These are phyloP conservation scores for Lepus americanus DNA, from an alignment of 2,113 vertebrate species.

Conservation along the genomic window DNA sequence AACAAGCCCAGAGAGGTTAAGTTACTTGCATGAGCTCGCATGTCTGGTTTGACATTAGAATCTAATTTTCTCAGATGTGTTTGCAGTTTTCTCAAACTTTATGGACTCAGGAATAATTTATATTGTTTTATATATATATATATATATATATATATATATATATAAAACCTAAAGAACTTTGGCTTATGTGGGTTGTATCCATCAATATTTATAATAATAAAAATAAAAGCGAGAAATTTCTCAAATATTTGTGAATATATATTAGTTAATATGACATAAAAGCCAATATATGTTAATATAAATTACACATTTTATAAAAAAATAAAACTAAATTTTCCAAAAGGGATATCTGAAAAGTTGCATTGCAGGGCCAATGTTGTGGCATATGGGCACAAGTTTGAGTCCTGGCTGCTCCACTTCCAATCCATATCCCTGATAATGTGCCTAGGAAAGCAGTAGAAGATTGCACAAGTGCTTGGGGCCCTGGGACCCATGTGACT, in stretches of 20 bases:
- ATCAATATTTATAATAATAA: not conserved
- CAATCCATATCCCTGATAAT: too few relatives aligned
- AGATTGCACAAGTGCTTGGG: too few relatives aligned
- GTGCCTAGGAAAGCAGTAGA: too few relatives aligned
- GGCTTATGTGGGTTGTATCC: not conserved
- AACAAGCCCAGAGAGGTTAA: not conserved
- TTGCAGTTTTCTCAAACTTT: not conserved
- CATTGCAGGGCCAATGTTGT: too few relatives aligned
- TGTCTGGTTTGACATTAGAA: not conserved
- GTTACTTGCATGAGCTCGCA: not conserved
- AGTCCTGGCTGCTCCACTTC: too few relatives aligned
- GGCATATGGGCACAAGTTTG: too few relatives aligned
- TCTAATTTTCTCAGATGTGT: not conserved
- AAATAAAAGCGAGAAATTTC: not conserved
- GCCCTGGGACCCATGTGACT: too few relatives aligned
- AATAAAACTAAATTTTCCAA: not conserved
- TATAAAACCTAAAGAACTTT: not conserved
- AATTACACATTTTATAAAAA: not conserved
- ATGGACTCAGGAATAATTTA: not conserved
- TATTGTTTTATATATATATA: too few relatives aligned
- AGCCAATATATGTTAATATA: not conserved
- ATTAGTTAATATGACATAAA: not conserved
- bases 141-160: too few relatives aligned
- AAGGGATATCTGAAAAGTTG: not conserved
- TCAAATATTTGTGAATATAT: not conserved